These are phyloP conservation scores for Syrrhaptes paradoxus DNA, from an alignment of 2,113 vertebrate genomes.

Conservation along the genomic window DNA sequence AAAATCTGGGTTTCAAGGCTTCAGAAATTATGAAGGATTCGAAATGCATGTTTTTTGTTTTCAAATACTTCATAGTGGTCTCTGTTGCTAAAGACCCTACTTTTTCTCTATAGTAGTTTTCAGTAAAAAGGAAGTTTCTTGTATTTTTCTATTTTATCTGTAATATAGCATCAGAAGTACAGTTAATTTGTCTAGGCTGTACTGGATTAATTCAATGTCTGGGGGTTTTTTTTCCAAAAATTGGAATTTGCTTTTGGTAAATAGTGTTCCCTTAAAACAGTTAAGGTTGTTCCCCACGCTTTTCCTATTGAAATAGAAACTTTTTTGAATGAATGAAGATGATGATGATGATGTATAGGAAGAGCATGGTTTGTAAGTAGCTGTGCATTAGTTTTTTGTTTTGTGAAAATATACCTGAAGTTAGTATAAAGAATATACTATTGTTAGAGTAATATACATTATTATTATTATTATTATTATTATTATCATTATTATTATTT, in stretches of 20 bases:
- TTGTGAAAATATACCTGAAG: background rate
- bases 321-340: background rate
- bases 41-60: background rate
- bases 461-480: too few relatives aligned
- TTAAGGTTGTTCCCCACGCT: background rate
- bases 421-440: background rate
- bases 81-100: background rate
- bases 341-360: background rate
- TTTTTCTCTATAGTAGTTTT: background rate
- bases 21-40: background rate
- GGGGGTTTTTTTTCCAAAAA: background rate
- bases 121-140: background rate
- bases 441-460: background rate
- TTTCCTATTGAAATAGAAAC: background rate
- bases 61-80: background rate
- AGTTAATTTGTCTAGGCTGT: background rate
- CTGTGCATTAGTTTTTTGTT: background rate
- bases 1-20: background rate
- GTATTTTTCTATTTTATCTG: background rate
- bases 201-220: background rate
- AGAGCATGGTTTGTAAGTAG: background rate
- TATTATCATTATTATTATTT: too few relatives aligned
- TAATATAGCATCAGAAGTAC: background rate
- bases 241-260: background rate
- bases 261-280: background rate